These are phyloP conservation scores for Callithrix jacchus DNA, from an alignment of 2,113 vertebrate genomes.

Conservation along the genomic window DNA sequence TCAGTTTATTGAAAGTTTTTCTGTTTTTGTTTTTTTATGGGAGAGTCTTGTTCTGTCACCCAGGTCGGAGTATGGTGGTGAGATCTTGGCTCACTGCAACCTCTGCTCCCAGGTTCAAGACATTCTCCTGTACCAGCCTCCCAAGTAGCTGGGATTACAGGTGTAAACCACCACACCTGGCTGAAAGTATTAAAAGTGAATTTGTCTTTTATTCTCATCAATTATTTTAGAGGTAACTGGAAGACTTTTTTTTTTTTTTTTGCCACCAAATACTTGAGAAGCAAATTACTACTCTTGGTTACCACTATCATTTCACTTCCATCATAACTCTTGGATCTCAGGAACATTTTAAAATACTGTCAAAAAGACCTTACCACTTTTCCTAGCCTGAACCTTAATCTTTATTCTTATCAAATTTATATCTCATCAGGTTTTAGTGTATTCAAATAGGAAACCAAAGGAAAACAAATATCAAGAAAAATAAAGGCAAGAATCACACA, in stretches of 20 bases:
- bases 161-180: no score
- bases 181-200: slow-evolving; percentile 11
- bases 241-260: background rate
- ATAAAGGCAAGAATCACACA: background rate
- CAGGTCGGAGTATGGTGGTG: no score
- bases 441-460: background rate
- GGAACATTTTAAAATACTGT: slow-evolving; percentile 27
- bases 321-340: background rate
- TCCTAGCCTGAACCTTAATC: background rate
- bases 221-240: background rate
- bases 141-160: no score
- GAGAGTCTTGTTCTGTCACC: no score
- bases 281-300: background rate
- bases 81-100: no score
- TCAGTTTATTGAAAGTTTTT: background rate
- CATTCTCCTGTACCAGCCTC: no score
- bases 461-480: slow-evolving; percentile 22
- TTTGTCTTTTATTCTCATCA: slow-evolving; percentile 30
- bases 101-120: no score
- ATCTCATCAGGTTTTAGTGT: background rate
- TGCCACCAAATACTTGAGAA: background rate
- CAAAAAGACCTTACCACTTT: background rate
- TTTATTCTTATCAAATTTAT: background rate
- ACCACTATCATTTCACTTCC: background rate
- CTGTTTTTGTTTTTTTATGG: no score